phyloP scores from a whole-genome alignment of 2,888 invertebrate genomes.

The Metallyticus violacea region DNA sequence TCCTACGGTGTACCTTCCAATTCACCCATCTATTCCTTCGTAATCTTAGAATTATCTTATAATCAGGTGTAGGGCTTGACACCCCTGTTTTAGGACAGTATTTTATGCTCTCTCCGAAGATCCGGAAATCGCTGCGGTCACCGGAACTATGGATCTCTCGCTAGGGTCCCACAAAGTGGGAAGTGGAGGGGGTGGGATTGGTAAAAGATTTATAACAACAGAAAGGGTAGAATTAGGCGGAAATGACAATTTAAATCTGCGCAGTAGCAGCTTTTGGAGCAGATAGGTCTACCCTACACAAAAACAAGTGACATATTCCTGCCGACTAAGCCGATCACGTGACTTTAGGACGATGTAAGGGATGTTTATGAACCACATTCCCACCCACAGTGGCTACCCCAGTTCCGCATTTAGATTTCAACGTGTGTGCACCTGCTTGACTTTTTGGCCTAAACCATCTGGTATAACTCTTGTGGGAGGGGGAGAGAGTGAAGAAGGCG shows the following conservation, averaged over 20 bases:
- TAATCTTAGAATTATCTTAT: no score
- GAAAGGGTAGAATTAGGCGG: slow-evolving; percentile 1
- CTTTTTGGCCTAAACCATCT: not conserved
- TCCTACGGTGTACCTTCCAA: no score
- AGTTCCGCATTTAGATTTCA: not conserved
- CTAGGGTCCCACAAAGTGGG: not conserved
- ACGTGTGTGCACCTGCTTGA: slow-evolving; percentile 1
- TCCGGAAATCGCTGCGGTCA: slow-evolving; percentile 1
- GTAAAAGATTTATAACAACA: not conserved
- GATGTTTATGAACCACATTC: not conserved
- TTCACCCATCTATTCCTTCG: no score
- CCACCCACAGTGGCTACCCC: no score
- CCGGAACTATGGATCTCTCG: not conserved
- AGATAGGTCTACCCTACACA: not conserved
- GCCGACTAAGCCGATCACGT: not conserved
- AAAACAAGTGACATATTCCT: not conserved
- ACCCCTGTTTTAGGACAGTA: not conserved
- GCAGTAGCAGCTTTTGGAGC: not conserved
- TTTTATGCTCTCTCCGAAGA: not conserved
- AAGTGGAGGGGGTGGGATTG: not conserved
- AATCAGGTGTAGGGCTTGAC: not conserved
- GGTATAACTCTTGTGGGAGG: not conserved
- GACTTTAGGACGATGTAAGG: not conserved
- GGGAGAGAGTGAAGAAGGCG: not conserved
- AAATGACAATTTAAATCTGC: slow-evolving; percentile 11